These are phyloP conservation scores for Ceratotherium simum DNA, from an alignment of 2,113 vertebrate genomes.

Conservation along the genomic window DNA sequence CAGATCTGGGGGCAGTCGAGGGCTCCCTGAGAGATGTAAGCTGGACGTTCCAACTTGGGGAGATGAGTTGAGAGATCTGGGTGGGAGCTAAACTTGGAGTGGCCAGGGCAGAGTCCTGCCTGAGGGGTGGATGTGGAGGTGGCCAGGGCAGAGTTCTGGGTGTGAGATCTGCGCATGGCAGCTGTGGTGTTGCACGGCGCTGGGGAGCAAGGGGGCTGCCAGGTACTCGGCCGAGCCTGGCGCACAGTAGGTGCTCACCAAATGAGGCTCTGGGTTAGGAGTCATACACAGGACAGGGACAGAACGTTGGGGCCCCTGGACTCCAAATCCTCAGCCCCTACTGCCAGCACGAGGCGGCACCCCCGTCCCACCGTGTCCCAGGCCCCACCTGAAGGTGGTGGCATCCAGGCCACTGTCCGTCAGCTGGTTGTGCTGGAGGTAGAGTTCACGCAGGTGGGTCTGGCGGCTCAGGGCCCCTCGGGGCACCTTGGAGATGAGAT, in stretches of 20 bases:
- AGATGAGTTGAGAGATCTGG: neutral
- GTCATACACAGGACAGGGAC: neutral
- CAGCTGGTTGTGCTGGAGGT: constrained; percentile 83
- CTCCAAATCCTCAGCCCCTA: neutral
- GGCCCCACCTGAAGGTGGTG: constrained; percentile 81
- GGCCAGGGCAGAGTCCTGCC: neutral
- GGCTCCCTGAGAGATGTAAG: neutral
- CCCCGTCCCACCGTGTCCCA: neutral
- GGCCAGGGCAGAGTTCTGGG: neutral
- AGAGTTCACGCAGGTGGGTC: constrained; percentile 80
- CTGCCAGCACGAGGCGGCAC: fast-evolving
- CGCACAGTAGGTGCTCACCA: neutral
- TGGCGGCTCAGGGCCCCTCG: constrained; percentile 80
- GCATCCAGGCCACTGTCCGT: constrained; percentile 66
- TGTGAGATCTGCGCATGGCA: neutral
- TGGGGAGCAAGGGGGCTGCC: neutral
- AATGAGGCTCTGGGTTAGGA: neutral
- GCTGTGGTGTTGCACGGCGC: neutral
- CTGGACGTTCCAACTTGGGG: neutral
- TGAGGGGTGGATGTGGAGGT: neutral
- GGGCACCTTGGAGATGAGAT: constrained; percentile 82
- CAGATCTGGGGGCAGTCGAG: neutral
- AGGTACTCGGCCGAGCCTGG: neutral
- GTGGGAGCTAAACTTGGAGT: neutral
- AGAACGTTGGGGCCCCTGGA: neutral